A percentile compares a stretch with the other conserved stretches of the same genome.
These are phyloP conservation scores for Chlorops oryzae DNA, from an alignment of 1,140 invertebrate genomes.

Conservation along the genomic window DNA sequence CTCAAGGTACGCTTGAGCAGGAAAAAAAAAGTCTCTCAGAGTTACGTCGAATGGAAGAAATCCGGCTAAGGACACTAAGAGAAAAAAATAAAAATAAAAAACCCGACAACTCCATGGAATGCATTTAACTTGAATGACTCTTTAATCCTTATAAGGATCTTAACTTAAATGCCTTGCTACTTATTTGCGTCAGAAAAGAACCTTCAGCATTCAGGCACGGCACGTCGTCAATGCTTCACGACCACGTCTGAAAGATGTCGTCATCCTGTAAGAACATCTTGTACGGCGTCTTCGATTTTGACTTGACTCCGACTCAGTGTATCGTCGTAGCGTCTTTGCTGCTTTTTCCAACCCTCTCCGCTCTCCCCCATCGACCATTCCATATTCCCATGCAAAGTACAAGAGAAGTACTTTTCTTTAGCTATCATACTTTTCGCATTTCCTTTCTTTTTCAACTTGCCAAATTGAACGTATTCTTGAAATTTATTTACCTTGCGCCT, in stretches of 20 bases:
- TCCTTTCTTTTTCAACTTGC: slow-evolving; percentile 12
- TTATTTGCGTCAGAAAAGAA: neutral
- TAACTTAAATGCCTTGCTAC: slow-evolving; percentile 18
- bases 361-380: neutral
- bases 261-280: too few relatives aligned
- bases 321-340: too few relatives aligned
- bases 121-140: slow-evolving; percentile 48
- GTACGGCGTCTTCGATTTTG: too few relatives aligned
- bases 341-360: neutral
- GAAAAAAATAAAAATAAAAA: slow-evolving; percentile 25
- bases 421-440: too few relatives aligned
- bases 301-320: too few relatives aligned
- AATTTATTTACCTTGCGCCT: slow-evolving; percentile 47
- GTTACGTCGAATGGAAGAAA: neutral
- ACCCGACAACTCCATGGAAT: slow-evolving; percentile 18
- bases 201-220: neutral
- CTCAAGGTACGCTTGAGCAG: neutral
- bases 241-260: too few relatives aligned
- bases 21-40: slow-evolving; percentile 3
- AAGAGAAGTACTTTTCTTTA: too few relatives aligned
- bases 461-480: slow-evolving; percentile 23
- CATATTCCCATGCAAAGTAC: slow-evolving; percentile 1
- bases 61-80: slow-evolving; percentile 1
- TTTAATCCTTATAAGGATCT: slow-evolving; percentile 47
- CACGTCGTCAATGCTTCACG: neutral